Conservation (phyloP, 2,888 invertebrate genomes). For the Tupiocoris notatus region DNA sequence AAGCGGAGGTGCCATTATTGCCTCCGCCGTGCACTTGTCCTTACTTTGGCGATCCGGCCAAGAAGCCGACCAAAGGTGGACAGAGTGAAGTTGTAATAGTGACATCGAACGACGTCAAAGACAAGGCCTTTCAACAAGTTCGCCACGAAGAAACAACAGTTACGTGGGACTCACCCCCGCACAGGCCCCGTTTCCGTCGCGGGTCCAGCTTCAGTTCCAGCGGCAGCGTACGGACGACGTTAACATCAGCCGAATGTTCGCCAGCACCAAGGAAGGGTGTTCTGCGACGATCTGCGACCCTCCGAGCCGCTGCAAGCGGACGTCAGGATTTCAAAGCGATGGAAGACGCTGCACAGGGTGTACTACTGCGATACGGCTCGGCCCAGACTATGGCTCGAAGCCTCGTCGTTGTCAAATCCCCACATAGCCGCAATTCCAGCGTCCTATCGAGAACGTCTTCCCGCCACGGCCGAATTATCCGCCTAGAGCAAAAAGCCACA, state of each 20-base stretch:
- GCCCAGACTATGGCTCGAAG: constrained; percentile 44
- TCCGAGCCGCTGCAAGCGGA: constrained; percentile 53
- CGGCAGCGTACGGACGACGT: constrained; percentile 64
- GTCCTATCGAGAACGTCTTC: constrained; percentile 63
- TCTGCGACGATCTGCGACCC: constrained; percentile 62
- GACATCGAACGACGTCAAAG: constrained; percentile 50
- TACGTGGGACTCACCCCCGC: constrained; percentile 47
- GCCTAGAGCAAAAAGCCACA: constrained; percentile 92
- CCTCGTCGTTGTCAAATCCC: constrained; percentile 45
- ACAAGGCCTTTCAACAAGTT: constrained; percentile 27
- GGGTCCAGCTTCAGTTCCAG: constrained; percentile 46
- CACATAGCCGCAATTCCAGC: constrained; percentile 69
- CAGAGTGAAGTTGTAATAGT: constrained; percentile 49
- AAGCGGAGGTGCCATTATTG: constrained; percentile 52
- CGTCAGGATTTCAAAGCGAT: constrained; percentile 46
- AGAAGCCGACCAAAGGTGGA: constrained; percentile 52
- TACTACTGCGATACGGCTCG: constrained; percentile 47
- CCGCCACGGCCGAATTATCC: constrained; percentile 77
- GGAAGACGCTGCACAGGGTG: constrained; percentile 47
- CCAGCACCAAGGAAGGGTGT: constrained; percentile 54
- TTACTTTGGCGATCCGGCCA: constrained; percentile 63
- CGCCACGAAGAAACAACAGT: constrained; percentile 48
- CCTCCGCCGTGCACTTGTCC: constrained; percentile 80
- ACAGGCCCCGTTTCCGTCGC: constrained; percentile 42
- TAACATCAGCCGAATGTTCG: constrained; percentile 56